Conservation (phyloP, 2,888 invertebrate genomes). For the Augiades crinisus region DNA sequence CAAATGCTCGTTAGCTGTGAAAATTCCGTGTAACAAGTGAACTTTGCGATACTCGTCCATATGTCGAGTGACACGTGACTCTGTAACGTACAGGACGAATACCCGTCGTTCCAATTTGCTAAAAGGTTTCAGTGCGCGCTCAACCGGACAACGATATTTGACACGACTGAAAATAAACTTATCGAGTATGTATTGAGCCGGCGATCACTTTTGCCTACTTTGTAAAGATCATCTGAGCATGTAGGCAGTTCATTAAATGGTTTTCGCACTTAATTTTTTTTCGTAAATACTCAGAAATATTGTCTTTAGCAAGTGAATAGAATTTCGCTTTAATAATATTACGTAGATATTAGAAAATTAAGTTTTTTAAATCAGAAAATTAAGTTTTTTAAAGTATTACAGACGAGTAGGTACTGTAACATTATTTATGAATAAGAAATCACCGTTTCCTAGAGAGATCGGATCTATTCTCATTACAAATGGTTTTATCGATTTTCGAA, state of each 20-base stretch:
- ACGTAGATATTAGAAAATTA: no score
- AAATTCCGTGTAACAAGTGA: neutral
- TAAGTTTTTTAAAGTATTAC: no score
- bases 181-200: no score
- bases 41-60: neutral
- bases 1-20: neutral
- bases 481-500: constrained; percentile 40
- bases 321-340: no score
- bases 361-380: no score
- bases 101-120: constrained; percentile 57
- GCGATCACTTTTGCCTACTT: no score
- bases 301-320: no score
- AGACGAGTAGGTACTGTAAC: no score
- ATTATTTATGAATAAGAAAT: neutral
- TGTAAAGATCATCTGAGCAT: no score
- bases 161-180: constrained; percentile 40
- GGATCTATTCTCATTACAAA: constrained; percentile 10
- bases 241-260: no score
- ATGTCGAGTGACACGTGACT: constrained; percentile 11
- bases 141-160: constrained; percentile 46
- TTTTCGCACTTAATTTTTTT: no score
- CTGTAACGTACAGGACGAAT: constrained; percentile 16
- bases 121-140: constrained; percentile 56
- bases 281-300: no score
- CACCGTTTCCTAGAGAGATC: constrained; percentile 1